Conservation (phyloP, 2,797 vertebrate species). For the Alauda arvensis region DNA sequence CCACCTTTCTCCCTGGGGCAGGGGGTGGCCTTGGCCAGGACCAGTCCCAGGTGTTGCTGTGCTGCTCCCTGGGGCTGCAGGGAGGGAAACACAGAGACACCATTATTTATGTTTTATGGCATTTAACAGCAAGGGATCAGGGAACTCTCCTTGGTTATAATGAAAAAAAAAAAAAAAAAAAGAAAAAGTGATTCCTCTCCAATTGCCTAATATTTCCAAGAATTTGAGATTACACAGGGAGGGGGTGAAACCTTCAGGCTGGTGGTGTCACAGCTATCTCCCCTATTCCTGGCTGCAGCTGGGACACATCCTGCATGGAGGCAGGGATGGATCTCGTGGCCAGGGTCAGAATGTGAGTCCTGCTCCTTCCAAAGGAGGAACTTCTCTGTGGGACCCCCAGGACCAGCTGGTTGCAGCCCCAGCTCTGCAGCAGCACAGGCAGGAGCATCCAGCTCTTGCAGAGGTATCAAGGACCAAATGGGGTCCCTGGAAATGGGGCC, state of each 20-base stretch:
- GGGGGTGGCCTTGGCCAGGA: background rate
- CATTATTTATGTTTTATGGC: background rate
- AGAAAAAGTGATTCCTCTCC: background rate
- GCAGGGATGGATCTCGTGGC: background rate
- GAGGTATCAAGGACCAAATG: too few species aligned
- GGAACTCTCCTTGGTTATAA: background rate
- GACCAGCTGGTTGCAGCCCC: rapidly evolving
- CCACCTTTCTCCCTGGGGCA: background rate
- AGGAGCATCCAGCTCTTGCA: rapidly evolving
- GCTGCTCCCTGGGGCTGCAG: rapidly evolving
- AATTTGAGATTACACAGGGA: background rate
- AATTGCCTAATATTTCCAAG: background rate
- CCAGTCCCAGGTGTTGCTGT: background rate
- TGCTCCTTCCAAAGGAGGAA: background rate
- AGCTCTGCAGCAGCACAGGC: rapidly evolving
- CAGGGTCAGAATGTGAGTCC: rapidly evolving
- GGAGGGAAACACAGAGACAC: background rate
- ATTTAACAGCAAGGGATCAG: background rate
- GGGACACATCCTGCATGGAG: background rate
- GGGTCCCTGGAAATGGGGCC: background rate
- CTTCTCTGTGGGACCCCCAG: background rate
- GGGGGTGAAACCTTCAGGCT: background rate
- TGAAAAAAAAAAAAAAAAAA: background rate
- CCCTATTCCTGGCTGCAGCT: background rate
- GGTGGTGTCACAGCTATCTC: background rate